phyloP scores from a whole-genome alignment of 2,113 vertebrate species.

The Felis catus region DNA sequence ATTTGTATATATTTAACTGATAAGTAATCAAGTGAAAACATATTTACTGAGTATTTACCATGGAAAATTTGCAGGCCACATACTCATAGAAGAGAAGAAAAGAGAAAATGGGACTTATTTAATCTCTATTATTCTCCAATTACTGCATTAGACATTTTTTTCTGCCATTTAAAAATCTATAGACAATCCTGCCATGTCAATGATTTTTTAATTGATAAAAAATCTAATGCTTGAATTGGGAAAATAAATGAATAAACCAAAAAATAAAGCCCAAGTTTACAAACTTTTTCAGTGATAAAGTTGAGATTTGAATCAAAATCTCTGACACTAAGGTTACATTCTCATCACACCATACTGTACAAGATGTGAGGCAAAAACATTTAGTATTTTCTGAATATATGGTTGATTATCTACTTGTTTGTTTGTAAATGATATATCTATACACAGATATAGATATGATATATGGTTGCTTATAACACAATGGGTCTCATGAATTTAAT shows the following conservation, averaged over 20 bases:
- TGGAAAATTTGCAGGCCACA: background rate
- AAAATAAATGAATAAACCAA: background rate
- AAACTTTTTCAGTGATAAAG: background rate
- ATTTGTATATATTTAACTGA: background rate
- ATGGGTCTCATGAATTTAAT: conserved; percentile 12
- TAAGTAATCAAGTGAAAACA: background rate
- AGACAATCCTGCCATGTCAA: background rate
- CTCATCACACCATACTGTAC: background rate
- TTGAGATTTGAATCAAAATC: background rate
- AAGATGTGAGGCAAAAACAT: background rate
- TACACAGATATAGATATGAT: background rate
- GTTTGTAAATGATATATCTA: background rate
- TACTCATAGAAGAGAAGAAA: background rate
- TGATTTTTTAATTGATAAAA: background rate
- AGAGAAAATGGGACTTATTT: background rate
- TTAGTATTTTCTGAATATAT: background rate
- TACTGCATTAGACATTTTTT: background rate
- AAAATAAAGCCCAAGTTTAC: background rate
- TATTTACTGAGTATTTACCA: background rate
- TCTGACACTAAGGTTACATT: background rate
- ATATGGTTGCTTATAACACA: conserved; percentile 54
- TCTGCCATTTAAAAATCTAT: background rate
- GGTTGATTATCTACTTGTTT: background rate
- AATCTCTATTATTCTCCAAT: background rate
- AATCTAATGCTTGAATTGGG: background rate